Percentiles rank a stretch among this genome's conserved stretches.
phyloP scores from a whole-genome alignment of 2,113 vertebrate genomes.

The Muscicapa adusta region DNA sequence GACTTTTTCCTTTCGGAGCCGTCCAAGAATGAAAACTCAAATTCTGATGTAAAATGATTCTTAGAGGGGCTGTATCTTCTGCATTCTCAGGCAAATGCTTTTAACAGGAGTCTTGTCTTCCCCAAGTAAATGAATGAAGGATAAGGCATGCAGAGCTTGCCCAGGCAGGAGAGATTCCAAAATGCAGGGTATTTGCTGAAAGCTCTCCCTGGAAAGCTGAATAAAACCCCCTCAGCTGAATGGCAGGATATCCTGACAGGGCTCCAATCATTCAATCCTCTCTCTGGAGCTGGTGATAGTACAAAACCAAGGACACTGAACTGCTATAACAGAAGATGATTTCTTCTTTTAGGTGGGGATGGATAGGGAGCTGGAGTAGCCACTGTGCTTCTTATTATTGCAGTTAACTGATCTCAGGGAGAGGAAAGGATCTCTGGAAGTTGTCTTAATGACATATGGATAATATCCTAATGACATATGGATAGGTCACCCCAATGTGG shows the following conservation, averaged over 20 bases:
- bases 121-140: constrained; percentile 1
- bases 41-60: background rate
- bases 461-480: background rate
- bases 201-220: background rate
- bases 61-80: constrained; percentile 3
- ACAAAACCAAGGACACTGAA: background rate
- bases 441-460: background rate
- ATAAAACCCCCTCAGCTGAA: constrained; percentile 51
- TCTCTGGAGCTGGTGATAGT: constrained; percentile 41
- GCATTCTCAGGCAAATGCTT: background rate
- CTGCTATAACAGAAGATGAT: background rate
- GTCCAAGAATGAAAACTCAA: background rate
- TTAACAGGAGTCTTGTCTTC: background rate
- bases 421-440: background rate
- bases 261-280: background rate
- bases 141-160: background rate
- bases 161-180: constrained; percentile 32
- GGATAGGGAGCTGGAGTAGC: background rate
- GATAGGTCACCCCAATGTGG: background rate
- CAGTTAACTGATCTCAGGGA: background rate
- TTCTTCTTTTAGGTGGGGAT: background rate
- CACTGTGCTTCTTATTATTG: background rate
- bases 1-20: background rate
- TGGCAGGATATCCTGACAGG: constrained; percentile 76
- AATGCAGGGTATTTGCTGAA: background rate